These are phyloP conservation scores for Proctacanthus coquilletti DNA, from an alignment of 1,140 invertebrate genomes.

Conservation along the genomic window DNA sequence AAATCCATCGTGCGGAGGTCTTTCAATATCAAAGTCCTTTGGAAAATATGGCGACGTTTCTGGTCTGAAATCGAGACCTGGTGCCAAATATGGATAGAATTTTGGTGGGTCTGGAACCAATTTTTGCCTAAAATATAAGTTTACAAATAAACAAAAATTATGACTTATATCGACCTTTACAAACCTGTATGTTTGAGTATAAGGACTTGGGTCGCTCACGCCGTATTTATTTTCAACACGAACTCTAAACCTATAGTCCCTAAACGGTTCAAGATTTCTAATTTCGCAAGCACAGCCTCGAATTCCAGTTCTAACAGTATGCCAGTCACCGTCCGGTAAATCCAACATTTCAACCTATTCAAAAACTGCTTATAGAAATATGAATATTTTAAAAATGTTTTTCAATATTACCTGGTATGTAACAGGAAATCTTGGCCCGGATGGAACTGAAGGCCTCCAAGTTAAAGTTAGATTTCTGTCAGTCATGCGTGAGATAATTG, in stretches of 20 bases:
- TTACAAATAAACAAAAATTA: not conserved
- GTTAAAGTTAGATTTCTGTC: constrained; percentile 70
- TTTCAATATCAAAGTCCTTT: constrained; percentile 76
- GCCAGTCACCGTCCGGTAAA: constrained; percentile 76
- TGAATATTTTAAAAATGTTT: too few species aligned
- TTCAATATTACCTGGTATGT: constrained; percentile 73
- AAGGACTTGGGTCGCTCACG: constrained; percentile 89
- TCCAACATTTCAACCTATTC: constrained; percentile 81
- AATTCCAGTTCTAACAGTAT: constrained; percentile 62
- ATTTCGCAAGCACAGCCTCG: constrained; percentile 75
- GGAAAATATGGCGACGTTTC: constrained; percentile 81
- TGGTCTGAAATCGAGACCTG: constrained; percentile 70
- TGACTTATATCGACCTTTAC: not conserved
- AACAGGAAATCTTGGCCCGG: constrained; percentile 62
- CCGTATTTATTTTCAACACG: constrained; percentile 93
- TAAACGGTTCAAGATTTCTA: constrained; percentile 62
- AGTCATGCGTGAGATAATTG: constrained; percentile 77
- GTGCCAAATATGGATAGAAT: constrained; percentile 60
- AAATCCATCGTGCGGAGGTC: constrained; percentile 67
- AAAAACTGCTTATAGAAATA: constrained; percentile 5
- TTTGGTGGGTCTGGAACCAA: constrained; percentile 64
- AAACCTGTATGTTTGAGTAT: constrained; percentile 53
- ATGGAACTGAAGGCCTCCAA: constrained; percentile 81
- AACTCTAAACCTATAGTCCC: constrained; percentile 83
- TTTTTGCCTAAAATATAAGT: constrained; percentile 38